A percentile compares a stretch with the other conserved stretches of the same genome.
These are phyloP conservation scores for Mayetiola destructor DNA, from an alignment of 2,888 invertebrate species.

Conservation along the genomic window DNA sequence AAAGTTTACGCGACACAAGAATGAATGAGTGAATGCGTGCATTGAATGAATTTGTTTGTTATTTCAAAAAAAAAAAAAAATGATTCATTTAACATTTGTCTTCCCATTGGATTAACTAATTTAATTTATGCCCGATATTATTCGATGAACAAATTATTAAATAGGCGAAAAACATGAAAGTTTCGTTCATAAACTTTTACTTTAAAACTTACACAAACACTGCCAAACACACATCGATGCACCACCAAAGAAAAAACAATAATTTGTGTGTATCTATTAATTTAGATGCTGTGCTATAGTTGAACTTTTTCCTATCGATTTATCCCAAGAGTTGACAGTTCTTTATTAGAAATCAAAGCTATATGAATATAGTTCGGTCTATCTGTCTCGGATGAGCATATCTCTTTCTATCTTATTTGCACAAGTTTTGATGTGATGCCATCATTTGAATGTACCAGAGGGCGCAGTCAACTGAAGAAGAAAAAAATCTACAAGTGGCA, in stretches of 20 bases:
- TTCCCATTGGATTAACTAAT: no score
- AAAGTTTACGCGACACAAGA: no score
- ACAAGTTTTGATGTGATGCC: background rate
- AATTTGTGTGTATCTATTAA: background rate
- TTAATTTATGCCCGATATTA: no score
- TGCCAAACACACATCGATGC: conserved; percentile 6
- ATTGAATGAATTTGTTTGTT: no score
- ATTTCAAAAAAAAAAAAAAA: no score
- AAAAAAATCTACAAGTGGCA: conserved; percentile 12
- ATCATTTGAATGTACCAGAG: conserved; percentile 1
- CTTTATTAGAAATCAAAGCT: conserved; percentile 12
- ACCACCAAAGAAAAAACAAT: no score
- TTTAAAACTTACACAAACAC: conserved; percentile 6
- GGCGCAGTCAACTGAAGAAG: conserved; percentile 10
- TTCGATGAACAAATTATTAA: no score
- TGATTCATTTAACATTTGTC: no score
- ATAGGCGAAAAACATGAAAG: background rate
- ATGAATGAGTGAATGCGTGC: no score
- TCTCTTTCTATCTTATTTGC: background rate
- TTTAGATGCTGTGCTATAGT: background rate
- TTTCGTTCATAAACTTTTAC: conserved; percentile 4
- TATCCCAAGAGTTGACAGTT: conserved; percentile 11
- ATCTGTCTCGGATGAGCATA: background rate
- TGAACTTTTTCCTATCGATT: conserved; percentile 4
- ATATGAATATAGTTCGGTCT: no score